Percentiles rank a stretch among this genome's conserved stretches.
Evolutionary conservation across 2,888 invertebrate species (phyloP).

Genomic region (Drosophila melanosoma): DNA sequence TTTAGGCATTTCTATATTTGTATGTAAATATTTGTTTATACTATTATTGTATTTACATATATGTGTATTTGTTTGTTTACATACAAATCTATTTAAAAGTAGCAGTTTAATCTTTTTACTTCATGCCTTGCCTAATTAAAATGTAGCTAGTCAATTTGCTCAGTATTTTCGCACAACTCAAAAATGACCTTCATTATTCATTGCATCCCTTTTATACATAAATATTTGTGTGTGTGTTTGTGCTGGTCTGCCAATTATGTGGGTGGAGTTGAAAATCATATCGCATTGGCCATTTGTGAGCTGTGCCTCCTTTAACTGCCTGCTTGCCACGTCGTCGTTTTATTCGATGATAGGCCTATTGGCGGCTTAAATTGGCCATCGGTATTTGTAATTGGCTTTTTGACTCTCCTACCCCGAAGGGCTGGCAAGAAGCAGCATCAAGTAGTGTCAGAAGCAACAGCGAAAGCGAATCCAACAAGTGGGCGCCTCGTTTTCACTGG

Average conservation of each 20-base stretch:
- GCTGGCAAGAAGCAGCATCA: constrained; percentile 26
- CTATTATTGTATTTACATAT: background rate
- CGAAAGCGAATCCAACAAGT: constrained; percentile 48
- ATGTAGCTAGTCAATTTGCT: background rate
- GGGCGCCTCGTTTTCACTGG: constrained; percentile 56
- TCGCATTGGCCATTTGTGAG: constrained; percentile 78
- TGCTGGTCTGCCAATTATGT: constrained; percentile 63
- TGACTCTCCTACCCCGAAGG: constrained; percentile 59
- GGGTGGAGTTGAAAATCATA: constrained; percentile 81
- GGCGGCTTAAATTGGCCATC: constrained; percentile 59
- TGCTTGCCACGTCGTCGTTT: constrained; percentile 11
- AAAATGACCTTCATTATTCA: constrained; percentile 18
- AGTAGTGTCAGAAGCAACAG: constrained; percentile 13
- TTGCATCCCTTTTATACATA: background rate
- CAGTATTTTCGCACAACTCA: background rate
- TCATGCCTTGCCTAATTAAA: background rate
- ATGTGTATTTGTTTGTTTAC: too few relatives aligned
- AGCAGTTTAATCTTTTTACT: background rate
- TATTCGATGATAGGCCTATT: constrained; percentile 76
- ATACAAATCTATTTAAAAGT: background rate
- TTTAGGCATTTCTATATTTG: background rate
- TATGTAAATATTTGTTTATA: too few relatives aligned
- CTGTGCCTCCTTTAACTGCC: constrained; percentile 37
- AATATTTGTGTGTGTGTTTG: background rate
- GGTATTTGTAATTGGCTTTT: constrained; percentile 72